Evolutionary conservation across 2,113 vertebrate genomes (phyloP).

Genomic region (Craseonycteris thonglongyai): DNA sequence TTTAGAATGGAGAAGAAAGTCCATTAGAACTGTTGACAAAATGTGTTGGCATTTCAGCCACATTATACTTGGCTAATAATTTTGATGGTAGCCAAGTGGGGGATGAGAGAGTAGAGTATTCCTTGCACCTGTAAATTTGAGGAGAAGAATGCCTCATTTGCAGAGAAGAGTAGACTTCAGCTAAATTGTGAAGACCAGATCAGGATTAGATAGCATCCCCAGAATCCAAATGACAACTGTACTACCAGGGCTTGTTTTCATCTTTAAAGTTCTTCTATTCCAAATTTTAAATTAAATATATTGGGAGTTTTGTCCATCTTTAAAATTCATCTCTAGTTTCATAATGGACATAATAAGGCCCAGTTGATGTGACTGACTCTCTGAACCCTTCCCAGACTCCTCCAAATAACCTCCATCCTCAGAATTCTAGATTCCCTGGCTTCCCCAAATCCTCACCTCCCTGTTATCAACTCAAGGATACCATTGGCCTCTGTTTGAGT

Average conservation of each 20-base stretch:
- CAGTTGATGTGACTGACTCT: neutral
- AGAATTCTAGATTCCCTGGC: neutral
- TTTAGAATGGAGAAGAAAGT: neutral
- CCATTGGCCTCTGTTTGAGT: neutral
- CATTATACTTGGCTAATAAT: neutral
- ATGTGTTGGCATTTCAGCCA: neutral
- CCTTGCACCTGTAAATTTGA: neutral
- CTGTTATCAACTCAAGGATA: neutral
- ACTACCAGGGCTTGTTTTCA: neutral
- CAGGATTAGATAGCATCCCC: neutral
- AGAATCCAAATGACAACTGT: neutral
- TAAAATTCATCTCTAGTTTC: neutral
- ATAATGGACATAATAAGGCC: neutral
- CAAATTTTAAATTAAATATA: neutral
- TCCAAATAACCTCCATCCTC: neutral
- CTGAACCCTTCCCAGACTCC: neutral
- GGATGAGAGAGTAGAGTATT: neutral
- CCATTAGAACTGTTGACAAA: neutral
- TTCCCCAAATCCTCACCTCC: neutral
- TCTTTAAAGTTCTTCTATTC: neutral
- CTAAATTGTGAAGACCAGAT: neutral
- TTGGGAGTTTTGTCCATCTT: neutral
- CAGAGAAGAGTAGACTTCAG: neutral
- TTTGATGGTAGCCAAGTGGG: neutral
- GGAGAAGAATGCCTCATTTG: neutral